A percentile compares a stretch with the other conserved stretches of the same genome.
phyloP scores from a whole-genome alignment of 2,113 vertebrate genomes.

The Gadus chalcogrammus region DNA sequence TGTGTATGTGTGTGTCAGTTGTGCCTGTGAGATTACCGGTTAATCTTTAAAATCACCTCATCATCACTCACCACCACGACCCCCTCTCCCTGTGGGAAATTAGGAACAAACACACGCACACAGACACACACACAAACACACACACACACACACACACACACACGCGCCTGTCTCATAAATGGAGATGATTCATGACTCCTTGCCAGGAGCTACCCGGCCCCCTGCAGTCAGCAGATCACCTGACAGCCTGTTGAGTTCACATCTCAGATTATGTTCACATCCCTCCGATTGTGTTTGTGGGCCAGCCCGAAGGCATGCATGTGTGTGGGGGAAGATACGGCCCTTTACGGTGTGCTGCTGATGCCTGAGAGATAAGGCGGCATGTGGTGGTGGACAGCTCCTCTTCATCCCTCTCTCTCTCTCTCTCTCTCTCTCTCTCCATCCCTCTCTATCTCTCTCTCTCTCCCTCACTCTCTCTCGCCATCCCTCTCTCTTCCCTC shows the following conservation, averaged over 20 bases:
- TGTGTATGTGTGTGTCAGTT: no score
- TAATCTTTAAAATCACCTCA: no score
- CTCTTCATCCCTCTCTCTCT: no score
- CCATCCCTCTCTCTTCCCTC: no score
- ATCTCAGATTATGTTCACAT: slow-evolving; percentile 12
- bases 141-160: no score
- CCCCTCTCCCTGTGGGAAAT: neutral
- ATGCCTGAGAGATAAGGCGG: slow-evolving; percentile 35
- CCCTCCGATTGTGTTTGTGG: neutral
- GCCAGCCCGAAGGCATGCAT: slow-evolving; percentile 24
- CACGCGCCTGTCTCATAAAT: slow-evolving; percentile 5
- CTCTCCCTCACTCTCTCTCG: no score
- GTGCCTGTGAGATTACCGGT: no score
- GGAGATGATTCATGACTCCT: slow-evolving; percentile 32
- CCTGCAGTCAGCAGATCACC: slow-evolving; percentile 1
- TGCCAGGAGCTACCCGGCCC: neutral
- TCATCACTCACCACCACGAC: neutral
- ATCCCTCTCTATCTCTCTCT: no score
- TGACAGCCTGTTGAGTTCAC: slow-evolving; percentile 9
- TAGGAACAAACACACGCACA: neutral
- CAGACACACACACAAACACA: no score
- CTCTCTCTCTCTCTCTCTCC: no score
- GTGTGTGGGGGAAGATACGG: no score
- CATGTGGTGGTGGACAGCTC: slow-evolving; percentile 14
- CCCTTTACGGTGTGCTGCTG: no score